phyloP scores from a whole-genome alignment of 1,140 invertebrate species.

The Pseudobourletiella spinata region DNA sequence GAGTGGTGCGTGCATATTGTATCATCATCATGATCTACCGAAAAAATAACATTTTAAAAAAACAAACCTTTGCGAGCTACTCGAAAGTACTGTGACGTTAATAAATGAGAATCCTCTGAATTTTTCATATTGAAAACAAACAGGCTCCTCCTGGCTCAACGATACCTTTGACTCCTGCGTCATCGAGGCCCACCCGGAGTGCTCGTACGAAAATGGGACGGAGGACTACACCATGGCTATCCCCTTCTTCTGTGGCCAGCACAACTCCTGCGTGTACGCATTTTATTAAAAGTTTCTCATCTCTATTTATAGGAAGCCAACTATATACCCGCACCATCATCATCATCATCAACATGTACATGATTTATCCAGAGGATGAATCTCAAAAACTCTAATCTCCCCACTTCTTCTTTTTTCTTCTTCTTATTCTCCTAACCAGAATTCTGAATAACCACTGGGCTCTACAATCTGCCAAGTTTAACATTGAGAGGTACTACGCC shows the following conservation, averaged over 20 bases:
- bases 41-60: too few relatives aligned
- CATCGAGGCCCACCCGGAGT: constrained; percentile 39
- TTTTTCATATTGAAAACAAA: constrained; percentile 9
- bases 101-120: too few relatives aligned
- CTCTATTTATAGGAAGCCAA: too few relatives aligned
- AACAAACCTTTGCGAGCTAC: too few relatives aligned
- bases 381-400: too few relatives aligned
- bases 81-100: too few relatives aligned
- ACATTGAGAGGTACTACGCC: constrained; percentile 73
- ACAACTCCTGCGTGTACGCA: constrained; percentile 49
- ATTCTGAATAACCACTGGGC: constrained; percentile 48
- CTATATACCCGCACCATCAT: too few relatives aligned
- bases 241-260: constrained; percentile 58
- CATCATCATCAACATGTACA: too few relatives aligned
- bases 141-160: constrained; percentile 10
- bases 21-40: too few relatives aligned
- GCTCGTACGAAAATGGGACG: constrained; percentile 40
- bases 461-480: constrained; percentile 67
- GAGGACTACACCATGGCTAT: constrained; percentile 47
- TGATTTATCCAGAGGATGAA: too few relatives aligned
- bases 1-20: constrained; percentile 37
- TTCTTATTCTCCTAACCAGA: constrained; percentile 13
- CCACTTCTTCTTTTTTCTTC: too few relatives aligned
- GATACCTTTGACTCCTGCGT: constrained; percentile 43
- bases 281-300: not conserved